Percentiles rank a stretch among this genome's conserved stretches.
Evolutionary conservation across 2,797 vertebrate genomes (phyloP).

Genomic region (Artibeus jamaicensis): DNA sequence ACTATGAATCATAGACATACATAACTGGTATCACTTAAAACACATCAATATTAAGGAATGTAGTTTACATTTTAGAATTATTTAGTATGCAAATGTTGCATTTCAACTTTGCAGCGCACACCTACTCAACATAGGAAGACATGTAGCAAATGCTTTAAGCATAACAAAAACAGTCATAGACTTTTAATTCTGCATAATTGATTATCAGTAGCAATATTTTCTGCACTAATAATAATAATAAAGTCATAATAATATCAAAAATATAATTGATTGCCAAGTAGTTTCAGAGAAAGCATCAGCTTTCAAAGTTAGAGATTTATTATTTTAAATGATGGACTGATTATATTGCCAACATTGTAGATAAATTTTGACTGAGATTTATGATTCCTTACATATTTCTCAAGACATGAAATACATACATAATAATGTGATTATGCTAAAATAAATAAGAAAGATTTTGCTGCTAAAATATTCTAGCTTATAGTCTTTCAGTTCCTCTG

Average conservation of each 20-base stretch:
- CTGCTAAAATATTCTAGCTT: conserved; percentile 38
- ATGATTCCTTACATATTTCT: conserved; percentile 56
- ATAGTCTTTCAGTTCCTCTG: conserved; percentile 52
- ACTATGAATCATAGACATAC: conserved; percentile 70
- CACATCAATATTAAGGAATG: conserved; percentile 70
- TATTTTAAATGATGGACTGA: not conserved
- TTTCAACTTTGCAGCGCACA: not conserved
- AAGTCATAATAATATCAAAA: not conserved
- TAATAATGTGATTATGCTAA: conserved; percentile 27
- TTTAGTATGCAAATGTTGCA: not conserved
- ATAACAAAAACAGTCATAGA: not conserved
- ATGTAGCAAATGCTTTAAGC: not conserved
- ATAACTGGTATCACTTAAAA: conserved; percentile 69
- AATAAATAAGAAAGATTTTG: conserved; percentile 38
- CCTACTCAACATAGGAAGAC: not conserved
- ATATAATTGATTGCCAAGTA: not conserved
- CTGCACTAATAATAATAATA: not conserved
- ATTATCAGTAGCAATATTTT: not conserved
- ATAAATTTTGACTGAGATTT: conserved; percentile 59
- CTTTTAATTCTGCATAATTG: not conserved
- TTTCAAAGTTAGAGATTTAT: not conserved
- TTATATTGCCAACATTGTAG: conserved; percentile 47
- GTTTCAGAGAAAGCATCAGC: not conserved
- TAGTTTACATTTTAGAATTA: conserved; percentile 63
- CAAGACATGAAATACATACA: not conserved